Base-by-base conservation (phyloP, 2,888 invertebrate genomes). In the Parochlus steinenii region DNA sequence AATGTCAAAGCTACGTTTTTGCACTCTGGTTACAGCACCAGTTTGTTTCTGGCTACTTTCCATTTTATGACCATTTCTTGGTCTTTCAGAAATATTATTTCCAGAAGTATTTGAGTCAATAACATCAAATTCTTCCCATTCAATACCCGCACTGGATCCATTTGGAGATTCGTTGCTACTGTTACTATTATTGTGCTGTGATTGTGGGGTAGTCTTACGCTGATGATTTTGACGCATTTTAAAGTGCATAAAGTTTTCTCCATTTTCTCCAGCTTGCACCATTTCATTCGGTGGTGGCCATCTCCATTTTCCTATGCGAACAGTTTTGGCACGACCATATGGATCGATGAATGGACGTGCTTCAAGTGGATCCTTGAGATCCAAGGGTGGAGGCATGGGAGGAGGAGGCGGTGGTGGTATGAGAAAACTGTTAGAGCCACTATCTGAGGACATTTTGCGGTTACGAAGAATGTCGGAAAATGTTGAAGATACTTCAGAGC, bases 241-340 rank as follows among this genome's bases (percentile, higher is more conserved):
- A 48, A 89, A 89, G 45, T 86, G 83, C 38, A 86, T 75, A 49
- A 87, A 87, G 44, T 78, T 77, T 48, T 82, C 85, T 5, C 74
- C 69, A 11, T 68, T 68, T 41, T 77, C 76, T 42, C 70, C 73
- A 8, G 63, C 67, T 17, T 69, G 70, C 2, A 75, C 77, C 12
- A 72, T 73, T 31, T 69, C 73, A 38, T 81, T 78, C 6, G 77
- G 75, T 8, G 92, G 92, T 6, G 95, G 93, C 93, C 93, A 93
- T 41, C 83, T 65, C 90, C 90, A 90, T 58, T 89, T 90, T 2
- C 89, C 93, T 36, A 95, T 92, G 19, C 92, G 65, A 0, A 93
- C 90, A 0, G 92, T 93, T 52, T 92, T 89, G 0, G 92, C 92
- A 17, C 92, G 63, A 1, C 90, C 89, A 48, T 89, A 89, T 0